Base-by-base conservation (phyloP, 2,888 invertebrate species). In the Smittia aterrima region DNA sequence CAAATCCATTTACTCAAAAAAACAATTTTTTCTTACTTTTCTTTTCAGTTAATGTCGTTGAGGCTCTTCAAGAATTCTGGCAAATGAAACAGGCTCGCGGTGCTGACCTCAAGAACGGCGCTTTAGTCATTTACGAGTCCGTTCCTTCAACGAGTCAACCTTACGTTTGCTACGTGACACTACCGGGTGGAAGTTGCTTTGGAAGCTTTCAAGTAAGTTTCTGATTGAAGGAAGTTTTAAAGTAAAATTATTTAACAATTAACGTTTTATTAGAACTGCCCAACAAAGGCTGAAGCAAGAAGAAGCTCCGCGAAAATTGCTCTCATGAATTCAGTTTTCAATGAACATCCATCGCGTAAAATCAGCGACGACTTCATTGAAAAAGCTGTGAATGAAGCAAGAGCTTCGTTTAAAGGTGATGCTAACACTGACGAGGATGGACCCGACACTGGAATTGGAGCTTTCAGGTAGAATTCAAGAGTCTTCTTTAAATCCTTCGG, bases 41-140 rank as follows among this genome's bases (percentile, higher is more conserved):
- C 11, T n/a, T 84, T 85, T 62, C 86, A 91, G 96, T 96, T 78
- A 96, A 96, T 85, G 96, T 96, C 76, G 96, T 96, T 75, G 96
- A 96, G 84, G 96, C 96, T 7, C 85, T 96, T 75, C 96, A 96
- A 83, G 96, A 96, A 85, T 96, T 96, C 84, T 96, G 96, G 96
- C 95, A 96, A 85, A 94, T 95, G 93, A 96, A 96, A 84, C 92
- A 93, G 78, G 89, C 93, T 70, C 86, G 95, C 76, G 94, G 93
- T 77, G 90, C 91, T 18, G 94, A 93, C 79, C 85, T 93, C 76
- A 89, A 92, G 79, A 91, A 93, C 79, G 95, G 94, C 75, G 95
- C 95, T 20, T 88, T 95, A 78, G 95, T 96, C 78, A 95, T 95
- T 81, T 96, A 96, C 83, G 96, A 96, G 86, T 95, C 95, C 1